These are phyloP conservation scores for Odontomachus brunneus DNA, from an alignment of 1,140 invertebrate species.

Conservation along the genomic window DNA sequence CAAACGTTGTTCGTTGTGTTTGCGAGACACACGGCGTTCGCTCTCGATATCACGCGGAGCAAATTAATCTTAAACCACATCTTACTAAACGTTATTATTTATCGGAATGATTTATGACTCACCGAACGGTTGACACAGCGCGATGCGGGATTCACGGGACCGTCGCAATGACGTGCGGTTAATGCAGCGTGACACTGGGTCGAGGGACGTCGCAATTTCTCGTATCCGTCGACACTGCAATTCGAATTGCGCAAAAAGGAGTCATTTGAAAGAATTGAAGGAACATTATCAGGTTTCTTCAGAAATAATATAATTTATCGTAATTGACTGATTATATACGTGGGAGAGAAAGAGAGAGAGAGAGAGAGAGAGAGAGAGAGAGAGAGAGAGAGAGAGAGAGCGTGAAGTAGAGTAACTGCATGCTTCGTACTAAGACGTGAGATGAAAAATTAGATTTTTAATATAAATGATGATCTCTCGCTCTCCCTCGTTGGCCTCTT, in stretches of 20 bases:
- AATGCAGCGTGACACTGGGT: no score
- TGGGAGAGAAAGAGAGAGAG: no score
- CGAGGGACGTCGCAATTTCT: not conserved
- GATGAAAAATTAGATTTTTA: not conserved
- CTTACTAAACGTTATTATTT: not conserved
- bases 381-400: no score
- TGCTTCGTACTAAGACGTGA: not conserved
- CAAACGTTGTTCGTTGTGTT: not conserved
- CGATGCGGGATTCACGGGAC: not conserved
- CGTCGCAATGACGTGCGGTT: no score
- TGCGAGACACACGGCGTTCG: not conserved
- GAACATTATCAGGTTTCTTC: not conserved
- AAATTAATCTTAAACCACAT: not conserved
- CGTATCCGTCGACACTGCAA: not conserved
- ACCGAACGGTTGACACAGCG: not conserved
- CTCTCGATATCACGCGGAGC: not conserved
- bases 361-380: no score
- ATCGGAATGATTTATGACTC: conserved; percentile 16
- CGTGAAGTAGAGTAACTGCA: no score
- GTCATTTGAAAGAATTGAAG: no score
- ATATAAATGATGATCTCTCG: not conserved
- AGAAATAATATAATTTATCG: no score
- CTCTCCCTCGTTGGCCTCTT: no score
- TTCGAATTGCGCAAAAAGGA: no score
- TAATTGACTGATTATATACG: no score